Percentiles rank a stretch among this genome's conserved stretches.
Conservation (phyloP, 2,888 invertebrate genomes). For the Drosophila prostipennis region DNA sequence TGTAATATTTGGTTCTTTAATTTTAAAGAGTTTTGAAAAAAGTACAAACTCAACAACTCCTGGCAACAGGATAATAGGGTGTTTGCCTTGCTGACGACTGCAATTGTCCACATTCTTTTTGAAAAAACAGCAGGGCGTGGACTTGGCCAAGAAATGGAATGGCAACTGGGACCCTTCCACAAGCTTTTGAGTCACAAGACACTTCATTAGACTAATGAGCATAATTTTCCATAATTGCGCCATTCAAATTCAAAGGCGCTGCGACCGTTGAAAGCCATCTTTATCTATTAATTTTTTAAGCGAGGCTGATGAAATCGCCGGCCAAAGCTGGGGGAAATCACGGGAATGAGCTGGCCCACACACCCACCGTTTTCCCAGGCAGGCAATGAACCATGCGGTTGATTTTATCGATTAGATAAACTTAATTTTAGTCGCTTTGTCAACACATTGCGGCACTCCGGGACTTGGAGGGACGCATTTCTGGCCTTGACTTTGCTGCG, state of each 20-base stretch:
- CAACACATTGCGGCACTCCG: constrained; percentile 37
- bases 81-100: constrained; percentile 6
- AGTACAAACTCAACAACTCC: not conserved
- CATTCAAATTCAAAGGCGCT: constrained; percentile 47
- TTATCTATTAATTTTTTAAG: constrained; percentile 33
- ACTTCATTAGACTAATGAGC: constrained; percentile 79
- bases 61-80: constrained; percentile 28
- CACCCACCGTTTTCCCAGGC: constrained; percentile 28
- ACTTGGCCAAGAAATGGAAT: constrained; percentile 4
- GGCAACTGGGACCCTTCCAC: constrained; percentile 5
- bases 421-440: constrained; percentile 72
- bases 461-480: constrained; percentile 10
- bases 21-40: not conserved
- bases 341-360: constrained; percentile 18
- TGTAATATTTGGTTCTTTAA: too few relatives aligned
- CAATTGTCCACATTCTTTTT: constrained; percentile 11
- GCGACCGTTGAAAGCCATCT: constrained; percentile 38
- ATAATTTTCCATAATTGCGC: constrained; percentile 69
- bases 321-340: constrained; percentile 46
- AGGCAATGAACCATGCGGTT: constrained; percentile 46
- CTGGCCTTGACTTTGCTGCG: constrained; percentile 70
- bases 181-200: constrained; percentile 43
- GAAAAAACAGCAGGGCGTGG: constrained; percentile 38
- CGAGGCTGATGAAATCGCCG: constrained; percentile 39
- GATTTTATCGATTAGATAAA: constrained; percentile 76